Evolutionary conservation across 35 echinoderm and acorn worm genomes (phyloP), one percentile per base, ranked within the genome.

Genomic region (Apostichopus japonicus): DNA sequence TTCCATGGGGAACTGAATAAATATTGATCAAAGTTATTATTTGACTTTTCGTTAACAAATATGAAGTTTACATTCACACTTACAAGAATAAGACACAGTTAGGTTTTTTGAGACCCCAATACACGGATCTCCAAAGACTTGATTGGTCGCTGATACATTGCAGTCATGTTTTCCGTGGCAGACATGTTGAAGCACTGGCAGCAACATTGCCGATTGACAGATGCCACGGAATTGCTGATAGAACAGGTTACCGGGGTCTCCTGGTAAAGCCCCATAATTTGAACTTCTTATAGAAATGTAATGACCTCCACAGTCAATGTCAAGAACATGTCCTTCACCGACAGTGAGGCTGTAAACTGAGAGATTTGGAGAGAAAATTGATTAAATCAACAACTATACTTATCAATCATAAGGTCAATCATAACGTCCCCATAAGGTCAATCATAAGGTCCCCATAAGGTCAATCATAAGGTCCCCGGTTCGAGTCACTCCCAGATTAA

Each of bases 111-210:
- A 24, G 17, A 83, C 4, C 5, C 4, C 44, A 15, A 13, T 52
- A 21, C 79, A 83, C 9, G 79, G 27, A 55, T 83, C 79, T 55
- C 79, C 79, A 83, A 83, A 83, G 6, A 83, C 79, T 14, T 33
- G 17, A 83, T 54, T 83, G 8, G 79, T 83, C 5, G 79, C 79
- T 17, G 13, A 4, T 8, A 83, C 1, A 21, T 13, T 83, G 54
- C 79, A 83, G 6, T 10, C n/a, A 55, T 83, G 33, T 83, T 83
- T 83, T 17, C 79, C 52, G 6, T 83, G 79, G 79, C 79, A 83
- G 15, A 4, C 11, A 67, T 17, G 15, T 54, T 83, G 52, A 33
- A 44, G 33, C 79, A 83, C 79, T 83, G 44, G 54, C 79, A 17
- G 51, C 9, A 51, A 8, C 79, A 9, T 83, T 67, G 63, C 63